Base-by-base conservation (phyloP, 1,140 invertebrate species). In the Plectus sambesii region DNA sequence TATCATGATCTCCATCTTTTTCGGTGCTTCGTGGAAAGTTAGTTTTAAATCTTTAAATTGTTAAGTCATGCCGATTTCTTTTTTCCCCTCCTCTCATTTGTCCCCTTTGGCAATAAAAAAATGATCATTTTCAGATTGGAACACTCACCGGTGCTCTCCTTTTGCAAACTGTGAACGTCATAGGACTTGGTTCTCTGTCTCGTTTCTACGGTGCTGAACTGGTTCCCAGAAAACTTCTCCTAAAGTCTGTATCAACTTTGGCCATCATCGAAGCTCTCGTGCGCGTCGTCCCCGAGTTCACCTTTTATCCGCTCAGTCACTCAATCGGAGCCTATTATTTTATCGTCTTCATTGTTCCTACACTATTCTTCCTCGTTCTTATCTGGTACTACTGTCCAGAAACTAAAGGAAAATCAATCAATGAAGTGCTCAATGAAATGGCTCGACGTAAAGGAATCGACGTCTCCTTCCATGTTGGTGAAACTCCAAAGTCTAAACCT, bases 171-270 rank as follows among this genome's bases (percentile, higher is more conserved):
- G 39, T 56, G 36, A 56, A 56, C 24, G 55, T 53, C 15, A 49
- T 45, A 20, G 55, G 55, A 6, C 49, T 56, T 19, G 55, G 55
- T 15, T 56, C 55, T 15, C 46, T 56, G 2, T 56, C 55, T 5
- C 40, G 55, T 8, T 56, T 56, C 55, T 56, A 56, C 41, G 51
- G 46, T 5, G 55, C 55, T 36, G 55, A 56, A 20, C 47, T 56
- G 2, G 55, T 56, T 1, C 55, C 55, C 4, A 19, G 55, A 3
- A 39, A 49, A 20, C 53, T 56, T 0, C 55, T 56, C 15, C 53
- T 56, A 6, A 49, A 40, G 30, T 56, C 55, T 2, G 52, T 56
- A 9, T 49, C 55, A 26, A 56, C 47, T 15, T 37, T 56, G 22
- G 47, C 55, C n/a, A 55, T 56, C 39, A 46, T 56, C 39, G 55